Base-by-base conservation (phyloP, 2,888 invertebrate species). In the Athripsodes cinereus region DNA sequence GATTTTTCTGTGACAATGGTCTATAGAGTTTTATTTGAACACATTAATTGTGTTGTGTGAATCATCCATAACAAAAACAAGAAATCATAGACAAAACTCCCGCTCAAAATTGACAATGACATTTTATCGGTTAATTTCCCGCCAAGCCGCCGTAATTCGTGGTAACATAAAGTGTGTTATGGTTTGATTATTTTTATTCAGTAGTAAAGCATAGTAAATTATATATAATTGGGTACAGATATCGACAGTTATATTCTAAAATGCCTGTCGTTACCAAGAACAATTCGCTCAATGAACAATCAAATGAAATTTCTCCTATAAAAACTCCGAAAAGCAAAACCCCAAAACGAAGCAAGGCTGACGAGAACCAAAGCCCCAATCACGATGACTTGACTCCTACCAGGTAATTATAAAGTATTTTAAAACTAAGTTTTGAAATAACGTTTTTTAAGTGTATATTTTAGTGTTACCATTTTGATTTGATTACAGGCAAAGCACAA, bases 321-420 rank as follows among this genome's bases (percentile, higher is more conserved):
- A 59, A 59, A 54, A 59, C 59, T n/a, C 59, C 58, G 2, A 40
- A 40, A 13, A 53, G 3, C 19, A 52, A 44, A 31, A 20, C 46
- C 8, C 19, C 52, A 18, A 59, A 49, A 40, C 47, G 53, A 48
- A 55, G 18, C 16, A n/a, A 22, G 13, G 34, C 49, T 19, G 55
- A 59, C 16, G 62, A 62, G 51, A 62, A 62, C 34, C 48, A 52
- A 31, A 62, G 55, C 47, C 62, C 62, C 8, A 61, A 61, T 22
- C 44, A 57, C 11, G 52, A 57, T 6, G 22, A n/a, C 16, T 18
- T n/a, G n/a, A 34, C 52, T 47, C 46, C 56, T 1, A 48, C 52
- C 34, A 57, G 57, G 57, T 57, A 22, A 10, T 52, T 52, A 11
- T 5, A 40, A 5, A 40, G 16, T 13, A 40, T 13, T 40, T 26